These are phyloP conservation scores for Elmis aenea DNA, from an alignment of 2,888 invertebrate species.

Conservation along the genomic window DNA sequence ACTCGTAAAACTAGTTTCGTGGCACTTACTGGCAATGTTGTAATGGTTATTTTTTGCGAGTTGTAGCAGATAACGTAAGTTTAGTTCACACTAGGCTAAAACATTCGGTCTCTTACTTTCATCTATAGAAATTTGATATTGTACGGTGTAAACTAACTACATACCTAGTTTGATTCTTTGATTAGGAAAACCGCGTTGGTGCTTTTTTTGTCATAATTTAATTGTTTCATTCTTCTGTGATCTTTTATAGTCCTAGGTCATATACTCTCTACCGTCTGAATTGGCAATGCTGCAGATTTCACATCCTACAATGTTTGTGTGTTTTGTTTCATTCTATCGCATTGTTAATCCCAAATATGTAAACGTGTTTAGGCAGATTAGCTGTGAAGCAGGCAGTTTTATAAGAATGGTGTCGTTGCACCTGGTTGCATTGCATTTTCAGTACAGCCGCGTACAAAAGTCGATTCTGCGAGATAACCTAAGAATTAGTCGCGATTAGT, in stretches of 20 bases:
- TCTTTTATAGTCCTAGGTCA: constrained; percentile 13
- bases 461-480: constrained; percentile 12
- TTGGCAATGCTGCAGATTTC: constrained; percentile 19
- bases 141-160: neutral
- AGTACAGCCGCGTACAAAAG: constrained; percentile 32
- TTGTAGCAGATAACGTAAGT: constrained; percentile 13
- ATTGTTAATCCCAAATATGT: constrained; percentile 12
- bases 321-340: constrained; percentile 18
- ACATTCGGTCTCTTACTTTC: constrained; percentile 10
- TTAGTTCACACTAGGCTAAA: constrained; percentile 5
- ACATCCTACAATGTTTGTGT: constrained; percentile 14
- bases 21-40: constrained; percentile 9
- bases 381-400: constrained; percentile 19
- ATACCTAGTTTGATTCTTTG: neutral
- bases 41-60: constrained; percentile 12
- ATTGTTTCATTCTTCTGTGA: too few species aligned
- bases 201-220: too few species aligned
- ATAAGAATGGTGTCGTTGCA: constrained; percentile 39
- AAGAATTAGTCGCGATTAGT: constrained; percentile 1
- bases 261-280: constrained; percentile 11
- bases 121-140: constrained; percentile 16
- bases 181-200: neutral
- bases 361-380: constrained; percentile 18
- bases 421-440: constrained; percentile 37
- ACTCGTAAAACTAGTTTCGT: constrained; percentile 17